phyloP scores from a whole-genome alignment of 2,888 invertebrate species.

The Epicampocera succincta region DNA sequence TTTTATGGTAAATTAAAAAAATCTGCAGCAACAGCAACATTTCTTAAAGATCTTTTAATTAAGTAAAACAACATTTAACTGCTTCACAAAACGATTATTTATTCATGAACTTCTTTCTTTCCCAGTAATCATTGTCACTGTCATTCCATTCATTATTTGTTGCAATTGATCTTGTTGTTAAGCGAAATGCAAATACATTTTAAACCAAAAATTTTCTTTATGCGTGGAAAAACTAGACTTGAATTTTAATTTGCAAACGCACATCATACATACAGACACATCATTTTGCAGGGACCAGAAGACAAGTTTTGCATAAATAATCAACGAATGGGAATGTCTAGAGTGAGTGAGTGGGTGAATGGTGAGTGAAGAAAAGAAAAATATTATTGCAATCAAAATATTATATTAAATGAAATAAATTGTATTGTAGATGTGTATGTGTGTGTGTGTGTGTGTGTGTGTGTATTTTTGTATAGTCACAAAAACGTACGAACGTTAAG shows the following conservation, averaged over 20 bases:
- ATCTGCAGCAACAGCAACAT: too few species aligned
- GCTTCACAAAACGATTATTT: too few species aligned
- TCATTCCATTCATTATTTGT: conserved; percentile 10
- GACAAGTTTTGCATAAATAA: conserved; percentile 64
- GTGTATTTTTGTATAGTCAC: too few species aligned
- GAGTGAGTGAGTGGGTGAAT: conserved; percentile 25
- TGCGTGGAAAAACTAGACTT: conserved; percentile 53
- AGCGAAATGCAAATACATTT: conserved; percentile 13
- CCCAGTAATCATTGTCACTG: conserved; percentile 15
- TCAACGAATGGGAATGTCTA: conserved; percentile 12
- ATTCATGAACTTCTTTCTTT: background rate
- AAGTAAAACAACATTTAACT: too few species aligned
- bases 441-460: too few species aligned
- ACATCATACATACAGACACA: too few species aligned
- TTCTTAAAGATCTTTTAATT: too few species aligned
- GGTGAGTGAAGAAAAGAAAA: conserved; percentile 9
- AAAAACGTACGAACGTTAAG: background rate
- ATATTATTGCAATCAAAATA: conserved; percentile 34
- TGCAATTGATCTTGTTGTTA: conserved; percentile 40
- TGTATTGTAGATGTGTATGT: background rate
- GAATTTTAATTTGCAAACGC: conserved; percentile 50
- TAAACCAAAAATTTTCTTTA: conserved; percentile 28
- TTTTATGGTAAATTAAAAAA: too few species aligned
- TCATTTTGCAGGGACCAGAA: conserved; percentile 33
- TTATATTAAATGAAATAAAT: conserved; percentile 45